Base-by-base conservation (phyloP, 2,113 vertebrate genomes). In the Arvicanthis niloticus region DNA sequence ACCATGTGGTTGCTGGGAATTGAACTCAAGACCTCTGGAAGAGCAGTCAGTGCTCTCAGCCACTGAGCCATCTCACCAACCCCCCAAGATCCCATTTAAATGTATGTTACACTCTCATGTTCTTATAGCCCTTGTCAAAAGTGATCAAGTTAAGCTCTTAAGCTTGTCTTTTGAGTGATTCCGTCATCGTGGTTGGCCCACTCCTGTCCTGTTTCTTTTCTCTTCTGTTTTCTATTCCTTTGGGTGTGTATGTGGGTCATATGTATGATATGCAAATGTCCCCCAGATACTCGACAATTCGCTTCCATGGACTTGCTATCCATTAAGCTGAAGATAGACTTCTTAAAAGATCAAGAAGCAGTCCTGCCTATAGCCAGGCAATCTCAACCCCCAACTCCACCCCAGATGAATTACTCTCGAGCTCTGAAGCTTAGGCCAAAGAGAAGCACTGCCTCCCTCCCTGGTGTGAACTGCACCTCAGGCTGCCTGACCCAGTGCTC, bases 221-320 rank as follows among this genome's bases (percentile, higher is more conserved):
- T 91, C 5, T n/a, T 42, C 53, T 34, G 80, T 34, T 24, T 56
- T 13, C 75, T 37, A 11, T 67, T 65, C 48, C 40, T 85, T 7
- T 8, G 21, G 62, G 56, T 87, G 2, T 48, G 0, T 22, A 1
- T n/a, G 26, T 40, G 4, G 34, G 2, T 1, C 17, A 10, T 67
- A 7, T 15, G 17, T 29, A 16, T 19, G 24, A 7, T 31, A 12
- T n/a, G 24, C 17, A 5, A 26, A 31, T n/a, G 3, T 58, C 16
- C 53, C 53, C 40, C 58, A 81, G 56, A 24, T 56, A 31, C 22
- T 22, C 34, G 7, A 62, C 75, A 48, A 42, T 13, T 65, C 45
- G 7, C 11, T 91, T 88, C 76, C 42, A 2, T 34, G 31, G 80
- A 40, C 3, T 1, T 77, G 7, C 21, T 68, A 19, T 89, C 82